phyloP scores from a whole-genome alignment of 2,888 invertebrate species.

The Thyatira batis region DNA sequence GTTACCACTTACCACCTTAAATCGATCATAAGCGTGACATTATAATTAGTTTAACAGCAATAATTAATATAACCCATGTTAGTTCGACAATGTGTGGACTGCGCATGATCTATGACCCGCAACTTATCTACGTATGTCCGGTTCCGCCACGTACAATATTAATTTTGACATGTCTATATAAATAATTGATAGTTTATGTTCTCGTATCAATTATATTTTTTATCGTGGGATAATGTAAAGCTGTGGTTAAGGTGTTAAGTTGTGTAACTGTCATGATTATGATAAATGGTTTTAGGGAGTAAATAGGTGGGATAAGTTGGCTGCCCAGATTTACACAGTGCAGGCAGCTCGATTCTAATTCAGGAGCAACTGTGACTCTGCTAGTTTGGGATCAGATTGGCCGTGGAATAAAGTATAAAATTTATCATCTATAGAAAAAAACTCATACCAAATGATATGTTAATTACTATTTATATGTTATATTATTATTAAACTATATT shows the following conservation, averaged over 20 bases:
- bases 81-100: background rate
- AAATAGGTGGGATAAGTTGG: too few species aligned
- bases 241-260: background rate
- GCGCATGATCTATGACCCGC: constrained; percentile 10
- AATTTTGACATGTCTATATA: constrained; percentile 1
- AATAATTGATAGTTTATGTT: background rate
- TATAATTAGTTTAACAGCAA: constrained; percentile 3
- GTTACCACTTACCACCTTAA: background rate
- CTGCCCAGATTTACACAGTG: too few species aligned
- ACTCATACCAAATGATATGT: too few species aligned
- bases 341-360: too few species aligned
- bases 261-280: background rate
- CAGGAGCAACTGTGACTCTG: too few species aligned
- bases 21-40: background rate
- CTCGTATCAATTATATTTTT: background rate
- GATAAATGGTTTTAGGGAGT: too few species aligned
- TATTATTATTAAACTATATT: too few species aligned
- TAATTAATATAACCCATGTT: background rate
- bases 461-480: too few species aligned
- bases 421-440: too few species aligned
- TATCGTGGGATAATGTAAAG: background rate
- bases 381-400: too few species aligned
- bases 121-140: constrained; percentile 27
- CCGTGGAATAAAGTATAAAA: too few species aligned
- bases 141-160: constrained; percentile 27